Conservation (phyloP, 2,797 vertebrate species). For the Sebastes matsubarae region DNA sequence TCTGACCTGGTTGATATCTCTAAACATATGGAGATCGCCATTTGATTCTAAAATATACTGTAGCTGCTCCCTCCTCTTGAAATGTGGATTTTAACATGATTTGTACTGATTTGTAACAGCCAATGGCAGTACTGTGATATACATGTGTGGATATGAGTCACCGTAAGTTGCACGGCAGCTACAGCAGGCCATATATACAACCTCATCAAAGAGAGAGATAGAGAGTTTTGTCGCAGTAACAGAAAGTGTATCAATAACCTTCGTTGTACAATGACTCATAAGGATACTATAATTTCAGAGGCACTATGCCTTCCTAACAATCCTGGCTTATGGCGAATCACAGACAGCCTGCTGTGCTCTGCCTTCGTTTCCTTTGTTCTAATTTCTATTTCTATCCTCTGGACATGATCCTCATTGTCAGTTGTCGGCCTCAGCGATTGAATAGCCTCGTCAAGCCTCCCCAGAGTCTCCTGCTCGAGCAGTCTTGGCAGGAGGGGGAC, state of each 20-base stretch:
- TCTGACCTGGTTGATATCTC: rapidly evolving
- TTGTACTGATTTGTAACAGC: not conserved
- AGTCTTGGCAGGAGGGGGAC: constrained; percentile 43
- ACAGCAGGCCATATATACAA: not conserved
- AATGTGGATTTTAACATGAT: not conserved
- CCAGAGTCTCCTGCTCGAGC: constrained; percentile 57
- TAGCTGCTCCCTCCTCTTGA: not conserved
- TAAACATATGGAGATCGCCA: not conserved
- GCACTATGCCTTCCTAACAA: constrained; percentile 21
- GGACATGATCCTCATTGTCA: constrained; percentile 75
- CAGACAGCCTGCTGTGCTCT: constrained; percentile 49
- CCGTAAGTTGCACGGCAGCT: not conserved
- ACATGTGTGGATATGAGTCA: not conserved
- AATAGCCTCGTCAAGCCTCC: constrained; percentile 61
- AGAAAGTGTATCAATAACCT: constrained; percentile 23
- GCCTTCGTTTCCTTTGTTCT: constrained; percentile 72
- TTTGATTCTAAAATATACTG: not conserved
- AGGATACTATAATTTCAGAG: constrained; percentile 23
- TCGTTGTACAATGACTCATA: constrained; percentile 15
- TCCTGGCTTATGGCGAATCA: constrained; percentile 8
- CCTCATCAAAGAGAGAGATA: not conserved
- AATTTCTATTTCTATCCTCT: constrained; percentile 76
- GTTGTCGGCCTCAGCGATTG: constrained; percentile 62
- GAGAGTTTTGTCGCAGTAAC: not conserved
- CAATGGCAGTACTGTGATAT: not conserved